A percentile compares a stretch with the other conserved stretches of the same genome.
phyloP scores from a whole-genome alignment of 2,797 vertebrate species.

The Vultur gryphus region DNA sequence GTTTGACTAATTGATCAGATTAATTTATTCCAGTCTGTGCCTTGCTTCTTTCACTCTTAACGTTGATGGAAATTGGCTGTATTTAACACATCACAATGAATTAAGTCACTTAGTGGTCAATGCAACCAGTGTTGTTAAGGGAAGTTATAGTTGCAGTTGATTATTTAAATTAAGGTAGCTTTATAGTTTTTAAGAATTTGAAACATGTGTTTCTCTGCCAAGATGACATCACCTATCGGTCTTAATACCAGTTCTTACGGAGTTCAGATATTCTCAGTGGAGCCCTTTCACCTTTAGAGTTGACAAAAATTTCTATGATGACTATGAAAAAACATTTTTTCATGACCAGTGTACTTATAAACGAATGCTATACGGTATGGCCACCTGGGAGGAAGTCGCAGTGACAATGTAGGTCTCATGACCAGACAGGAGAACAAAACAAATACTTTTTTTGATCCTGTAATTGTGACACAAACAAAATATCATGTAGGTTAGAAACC shows the following conservation, averaged over 20 bases:
- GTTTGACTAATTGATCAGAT: neutral
- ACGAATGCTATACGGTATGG: neutral
- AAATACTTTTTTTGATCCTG: neutral
- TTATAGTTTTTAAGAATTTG: neutral
- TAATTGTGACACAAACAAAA: neutral
- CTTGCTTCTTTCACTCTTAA: neutral
- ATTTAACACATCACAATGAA: neutral
- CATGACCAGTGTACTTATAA: neutral
- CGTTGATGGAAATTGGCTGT: neutral
- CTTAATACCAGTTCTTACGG: neutral
- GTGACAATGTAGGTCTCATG: neutral
- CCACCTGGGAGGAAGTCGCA: neutral
- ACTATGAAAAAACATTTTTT: neutral
- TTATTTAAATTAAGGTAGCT: neutral
- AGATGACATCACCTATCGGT: neutral
- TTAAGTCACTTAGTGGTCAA: neutral
- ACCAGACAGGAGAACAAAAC: neutral
- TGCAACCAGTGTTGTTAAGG: neutral
- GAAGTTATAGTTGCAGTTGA: neutral
- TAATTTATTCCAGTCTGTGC: neutral
- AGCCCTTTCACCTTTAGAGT: neutral
- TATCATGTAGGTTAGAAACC: neutral
- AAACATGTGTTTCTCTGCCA: neutral
- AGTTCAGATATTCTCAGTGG: neutral
- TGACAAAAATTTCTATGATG: neutral